Evolutionary conservation across 2,888 invertebrate species (phyloP).

Genomic region (Ceraclea dissimilis): DNA sequence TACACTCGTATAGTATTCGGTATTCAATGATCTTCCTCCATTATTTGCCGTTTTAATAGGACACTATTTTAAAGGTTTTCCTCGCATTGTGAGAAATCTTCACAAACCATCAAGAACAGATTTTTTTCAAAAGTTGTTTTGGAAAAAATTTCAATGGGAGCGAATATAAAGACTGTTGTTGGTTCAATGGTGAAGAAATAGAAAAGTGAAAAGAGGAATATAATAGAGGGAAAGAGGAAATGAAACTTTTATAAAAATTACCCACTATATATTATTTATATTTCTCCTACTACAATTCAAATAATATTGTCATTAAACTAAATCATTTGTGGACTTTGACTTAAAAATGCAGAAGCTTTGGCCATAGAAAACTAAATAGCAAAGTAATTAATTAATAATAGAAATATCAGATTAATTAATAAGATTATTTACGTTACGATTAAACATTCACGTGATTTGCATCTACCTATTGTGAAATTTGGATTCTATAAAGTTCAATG

Average conservation of each 20-base stretch:
- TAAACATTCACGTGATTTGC: no score
- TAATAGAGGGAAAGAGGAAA: neutral
- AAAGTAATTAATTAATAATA: no score
- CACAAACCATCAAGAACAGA: conserved; percentile 8
- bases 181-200: conserved; percentile 1
- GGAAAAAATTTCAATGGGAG: conserved; percentile 7
- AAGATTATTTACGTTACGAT: no score
- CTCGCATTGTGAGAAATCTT: conserved; percentile 6
- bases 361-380: no score
- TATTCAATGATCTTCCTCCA: conserved; percentile 22
- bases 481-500: no score
- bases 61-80: conserved; percentile 21
- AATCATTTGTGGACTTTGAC: no score
- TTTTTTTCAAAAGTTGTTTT: conserved; percentile 13
- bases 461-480: no score
- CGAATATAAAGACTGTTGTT: neutral
- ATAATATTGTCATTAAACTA: no score
- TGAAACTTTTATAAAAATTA: neutral
- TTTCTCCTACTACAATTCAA: no score
- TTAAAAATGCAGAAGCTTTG: no score
- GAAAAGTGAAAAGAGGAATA: neutral
- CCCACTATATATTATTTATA: no score
- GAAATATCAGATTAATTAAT: no score
- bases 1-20: neutral
- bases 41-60: conserved; percentile 20